Evolutionary conservation across 1,140 invertebrate genomes (phyloP).

Genomic region (Penaeus vannamei): DNA sequence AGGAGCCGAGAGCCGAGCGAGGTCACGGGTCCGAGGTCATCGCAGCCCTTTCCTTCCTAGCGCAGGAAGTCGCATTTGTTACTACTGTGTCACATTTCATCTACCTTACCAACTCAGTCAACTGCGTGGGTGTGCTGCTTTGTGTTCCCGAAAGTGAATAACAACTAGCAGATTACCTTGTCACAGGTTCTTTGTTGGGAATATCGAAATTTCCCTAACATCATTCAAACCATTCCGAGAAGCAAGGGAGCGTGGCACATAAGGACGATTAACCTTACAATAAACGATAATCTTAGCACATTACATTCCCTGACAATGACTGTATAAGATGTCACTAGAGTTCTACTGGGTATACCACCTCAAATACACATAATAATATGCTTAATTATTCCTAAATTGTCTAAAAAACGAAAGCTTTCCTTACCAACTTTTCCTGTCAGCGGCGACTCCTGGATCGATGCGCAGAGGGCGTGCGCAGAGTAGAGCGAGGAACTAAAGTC

Average conservation of each 20-base stretch:
- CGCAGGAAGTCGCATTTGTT: slow-evolving; percentile 38
- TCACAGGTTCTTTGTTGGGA: neutral
- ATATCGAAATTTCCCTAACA: neutral
- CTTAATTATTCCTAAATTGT: slow-evolving; percentile 22
- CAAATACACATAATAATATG: neutral
- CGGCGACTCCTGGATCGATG: slow-evolving; percentile 58
- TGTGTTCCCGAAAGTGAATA: neutral
- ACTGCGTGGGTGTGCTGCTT: neutral
- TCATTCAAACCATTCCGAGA: slow-evolving; percentile 28
- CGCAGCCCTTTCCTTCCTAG: neutral
- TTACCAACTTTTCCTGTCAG: slow-evolving; percentile 47
- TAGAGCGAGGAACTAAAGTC: neutral
- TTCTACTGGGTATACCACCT: neutral
- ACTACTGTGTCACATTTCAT: neutral
- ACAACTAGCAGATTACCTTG: neutral
- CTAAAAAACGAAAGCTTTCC: slow-evolving; percentile 34
- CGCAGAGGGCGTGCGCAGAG: slow-evolving; percentile 52
- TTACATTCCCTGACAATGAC: slow-evolving; percentile 52
- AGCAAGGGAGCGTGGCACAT: slow-evolving; percentile 47
- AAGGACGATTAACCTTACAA: slow-evolving; percentile 5
- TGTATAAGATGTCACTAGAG: neutral
- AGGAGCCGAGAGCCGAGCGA: too few relatives aligned
- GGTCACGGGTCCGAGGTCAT: slow-evolving; percentile 35
- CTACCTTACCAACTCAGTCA: neutral
- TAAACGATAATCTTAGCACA: neutral